Percentiles rank a stretch among this genome's conserved stretches.
Evolutionary conservation across 2,113 vertebrate species (phyloP).

Genomic region (Clarias batrachus): DNA sequence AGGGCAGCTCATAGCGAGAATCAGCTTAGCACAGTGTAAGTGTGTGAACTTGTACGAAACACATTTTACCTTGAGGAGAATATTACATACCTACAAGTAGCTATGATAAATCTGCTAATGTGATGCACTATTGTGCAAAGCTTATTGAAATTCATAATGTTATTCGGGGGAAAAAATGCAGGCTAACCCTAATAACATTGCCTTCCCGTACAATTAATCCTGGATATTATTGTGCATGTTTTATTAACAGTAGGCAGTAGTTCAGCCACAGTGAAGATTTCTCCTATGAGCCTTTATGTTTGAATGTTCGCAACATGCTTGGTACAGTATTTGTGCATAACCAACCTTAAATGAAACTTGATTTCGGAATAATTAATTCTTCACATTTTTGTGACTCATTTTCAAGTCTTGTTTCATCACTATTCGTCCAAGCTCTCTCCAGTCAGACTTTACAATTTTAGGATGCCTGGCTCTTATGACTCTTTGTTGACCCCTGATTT

Average conservation of each 20-base stretch:
- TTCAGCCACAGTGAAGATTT: neutral
- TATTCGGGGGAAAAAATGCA: neutral
- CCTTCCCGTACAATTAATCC: neutral
- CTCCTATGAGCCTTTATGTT: neutral
- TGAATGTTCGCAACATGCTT: neutral
- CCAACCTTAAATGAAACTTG: neutral
- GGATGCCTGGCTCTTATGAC: constrained; percentile 8
- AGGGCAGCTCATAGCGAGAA: neutral
- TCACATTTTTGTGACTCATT: neutral
- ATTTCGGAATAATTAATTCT: neutral
- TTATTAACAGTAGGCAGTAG: neutral
- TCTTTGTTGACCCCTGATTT: constrained; percentile 28
- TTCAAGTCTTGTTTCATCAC: neutral
- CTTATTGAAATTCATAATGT: neutral
- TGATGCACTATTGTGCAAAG: neutral
- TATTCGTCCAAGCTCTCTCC: neutral
- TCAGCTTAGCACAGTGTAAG: neutral
- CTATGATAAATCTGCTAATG: neutral
- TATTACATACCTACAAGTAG: neutral
- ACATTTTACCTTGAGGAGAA: neutral
- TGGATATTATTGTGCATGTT: neutral
- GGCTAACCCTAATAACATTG: neutral
- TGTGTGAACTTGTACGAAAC: neutral
- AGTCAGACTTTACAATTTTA: neutral
- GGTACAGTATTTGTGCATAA: neutral